Base-by-base conservation (phyloP, 2,113 vertebrate species). In the Calonectris borealis region DNA sequence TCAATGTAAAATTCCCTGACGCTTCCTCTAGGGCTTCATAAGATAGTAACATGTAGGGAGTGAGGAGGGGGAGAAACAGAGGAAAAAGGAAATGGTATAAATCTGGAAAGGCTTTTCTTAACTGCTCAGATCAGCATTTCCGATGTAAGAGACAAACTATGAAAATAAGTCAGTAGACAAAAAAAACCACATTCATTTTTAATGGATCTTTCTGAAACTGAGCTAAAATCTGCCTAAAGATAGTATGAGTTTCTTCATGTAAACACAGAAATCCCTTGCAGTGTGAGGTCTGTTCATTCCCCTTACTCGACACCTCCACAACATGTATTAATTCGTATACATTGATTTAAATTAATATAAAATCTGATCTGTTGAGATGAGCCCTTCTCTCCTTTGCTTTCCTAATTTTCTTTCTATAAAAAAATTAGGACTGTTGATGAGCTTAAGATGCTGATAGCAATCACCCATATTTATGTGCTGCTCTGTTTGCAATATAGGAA, bases 51-150 rank as follows among this genome's bases (percentile, higher is more conserved):
- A 4, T 44, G 51, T 22, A 75, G 18, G 36, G 83, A 94, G 36
- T 70, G 60, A 77, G 58, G 25, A 88, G 32, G n/a, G 64, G 55
- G 57, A 96, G 72, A 95, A 92, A 55, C 60, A 90, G 76, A 94
- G 94, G 90, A 95, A 96, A 93, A 94, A 96, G 95, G 96, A 97
- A 96, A 77, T 66, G 46, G 64, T 86, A 64, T 88, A 96, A 95
- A 93, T 96, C 76, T 96, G 92, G 83, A 92, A 96, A 94, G 90
- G 69, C 90, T 94, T 95, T 96, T 90, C 76, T 90, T 94, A 90
- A 92, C 82, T 86, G 42, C 86, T 90, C 72, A 83, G 92, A 83
- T 94, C 92, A 97, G 90, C 87, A 85, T 83, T 96, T 96, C 90
- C 3, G 26, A 95, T 88, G 21, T 15, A 61, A 78, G 62, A 95